These are phyloP conservation scores for Pelagia noctiluca DNA, from an alignment of 30 jellyfish, hydroid and myxozoan genomes.

Conservation along the genomic window DNA sequence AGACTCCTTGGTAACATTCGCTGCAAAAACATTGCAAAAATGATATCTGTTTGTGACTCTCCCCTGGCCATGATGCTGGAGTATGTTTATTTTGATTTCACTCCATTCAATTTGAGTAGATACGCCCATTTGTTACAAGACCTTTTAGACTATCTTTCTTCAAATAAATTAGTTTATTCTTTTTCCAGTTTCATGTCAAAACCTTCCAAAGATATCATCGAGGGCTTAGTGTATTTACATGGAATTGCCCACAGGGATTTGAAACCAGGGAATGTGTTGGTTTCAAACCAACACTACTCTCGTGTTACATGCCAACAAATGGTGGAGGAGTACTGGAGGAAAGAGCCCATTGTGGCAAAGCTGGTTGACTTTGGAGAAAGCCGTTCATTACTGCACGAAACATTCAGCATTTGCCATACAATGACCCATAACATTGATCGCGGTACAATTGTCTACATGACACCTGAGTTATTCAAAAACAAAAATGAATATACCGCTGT, in stretches of 20 bases:
- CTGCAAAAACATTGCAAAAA: constrained; percentile 11
- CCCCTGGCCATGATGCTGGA: constrained; percentile 37
- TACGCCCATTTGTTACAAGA: background rate
- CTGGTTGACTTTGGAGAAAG: constrained; percentile 47
- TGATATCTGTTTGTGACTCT: constrained; percentile 15
- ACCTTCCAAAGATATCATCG: constrained; percentile 19
- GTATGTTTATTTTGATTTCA: constrained; percentile 10
- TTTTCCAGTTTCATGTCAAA: background rate
- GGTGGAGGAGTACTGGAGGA: background rate
- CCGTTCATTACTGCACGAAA: constrained; percentile 11
- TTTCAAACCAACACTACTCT: constrained; percentile 27
- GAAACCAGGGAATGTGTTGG: constrained; percentile 45
- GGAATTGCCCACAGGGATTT: constrained; percentile 34
- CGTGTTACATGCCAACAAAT: background rate
- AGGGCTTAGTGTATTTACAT: constrained; percentile 27
- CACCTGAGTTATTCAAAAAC: background rate
- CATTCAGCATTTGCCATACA: background rate
- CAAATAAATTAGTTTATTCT: background rate
- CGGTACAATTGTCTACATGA: background rate
- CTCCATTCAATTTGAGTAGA: constrained; percentile 20
- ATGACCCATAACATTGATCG: background rate
- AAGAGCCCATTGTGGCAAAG: constrained; percentile 7
- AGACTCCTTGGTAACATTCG: constrained; percentile 10
- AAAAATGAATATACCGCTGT: background rate
- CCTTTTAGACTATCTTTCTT: constrained; percentile 1